A percentile compares a stretch with the other conserved stretches of the same genome.
Conservation (phyloP, 2,113 vertebrate species). For the Oreochromis niloticus region DNA sequence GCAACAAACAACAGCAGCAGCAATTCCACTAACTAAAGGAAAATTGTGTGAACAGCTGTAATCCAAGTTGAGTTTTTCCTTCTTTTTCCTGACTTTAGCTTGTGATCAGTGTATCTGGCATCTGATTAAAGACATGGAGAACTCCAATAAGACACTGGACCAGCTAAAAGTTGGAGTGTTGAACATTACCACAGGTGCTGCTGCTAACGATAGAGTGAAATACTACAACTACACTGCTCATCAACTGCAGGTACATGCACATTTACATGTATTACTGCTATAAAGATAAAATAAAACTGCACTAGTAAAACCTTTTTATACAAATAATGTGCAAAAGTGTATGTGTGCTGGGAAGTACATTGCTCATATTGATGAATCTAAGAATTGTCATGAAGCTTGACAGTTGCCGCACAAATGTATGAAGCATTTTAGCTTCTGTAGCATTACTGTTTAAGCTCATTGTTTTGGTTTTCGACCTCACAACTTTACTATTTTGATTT, state of each 20-base stretch:
- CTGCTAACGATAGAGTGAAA: conserved; percentile 83
- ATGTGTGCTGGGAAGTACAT: neutral
- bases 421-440: neutral
- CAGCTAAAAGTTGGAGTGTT: conserved; percentile 80
- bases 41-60: neutral
- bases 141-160: conserved; percentile 80
- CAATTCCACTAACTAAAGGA: neutral
- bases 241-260: conserved; percentile 70
- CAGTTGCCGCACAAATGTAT: neutral
- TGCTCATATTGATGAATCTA: neutral
- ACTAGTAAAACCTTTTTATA: neutral
- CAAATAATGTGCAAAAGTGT: neutral
- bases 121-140: conserved; percentile 83
- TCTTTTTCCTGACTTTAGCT: conserved; percentile 58
- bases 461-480: neutral
- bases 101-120: conserved; percentile 95
- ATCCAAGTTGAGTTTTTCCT: neutral
- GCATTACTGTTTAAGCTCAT: neutral
- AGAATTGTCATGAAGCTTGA: neutral
- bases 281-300: neutral
- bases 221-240: conserved; percentile 83
- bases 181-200: conserved; percentile 89
- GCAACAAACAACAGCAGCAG: neutral
- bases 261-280: neutral
- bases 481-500: neutral